Percentiles rank a stretch among this genome's conserved stretches.
Conservation (phyloP, 2,113 vertebrate species). For the Microcebus ravelobensis region DNA sequence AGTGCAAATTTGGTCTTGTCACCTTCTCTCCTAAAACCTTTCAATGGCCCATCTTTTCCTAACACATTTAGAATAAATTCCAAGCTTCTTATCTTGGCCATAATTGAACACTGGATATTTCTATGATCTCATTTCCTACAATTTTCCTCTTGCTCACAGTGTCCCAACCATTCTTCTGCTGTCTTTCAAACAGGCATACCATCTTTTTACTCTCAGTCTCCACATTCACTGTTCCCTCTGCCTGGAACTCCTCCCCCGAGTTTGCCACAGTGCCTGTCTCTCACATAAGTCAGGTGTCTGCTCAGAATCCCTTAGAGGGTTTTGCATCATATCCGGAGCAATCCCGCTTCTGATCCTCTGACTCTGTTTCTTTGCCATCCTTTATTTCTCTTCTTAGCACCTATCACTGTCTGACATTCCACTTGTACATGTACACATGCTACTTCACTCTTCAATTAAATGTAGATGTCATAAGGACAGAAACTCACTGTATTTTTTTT, state of each 20-base stretch:
- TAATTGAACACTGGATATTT: background rate
- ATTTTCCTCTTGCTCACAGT: background rate
- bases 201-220: background rate
- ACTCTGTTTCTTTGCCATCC: background rate
- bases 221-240: background rate
- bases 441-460: background rate
- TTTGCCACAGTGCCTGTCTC: background rate
- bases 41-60: background rate
- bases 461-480: background rate
- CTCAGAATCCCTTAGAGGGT: background rate
- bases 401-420: background rate
- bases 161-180: background rate
- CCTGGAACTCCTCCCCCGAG: background rate
- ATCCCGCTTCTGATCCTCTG: background rate
- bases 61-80: background rate
- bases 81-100: background rate
- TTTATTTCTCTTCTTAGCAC: background rate
- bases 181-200: background rate
- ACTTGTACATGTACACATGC: background rate
- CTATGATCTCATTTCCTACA: background rate
- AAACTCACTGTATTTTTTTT: background rate
- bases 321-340: background rate
- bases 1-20: background rate
- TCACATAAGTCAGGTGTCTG: background rate
- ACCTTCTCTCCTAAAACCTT: background rate